A percentile compares a stretch with the other conserved stretches of the same genome.
Conservation (phyloP, 2,888 invertebrate species). For the Agonopterix alstromeriana region DNA sequence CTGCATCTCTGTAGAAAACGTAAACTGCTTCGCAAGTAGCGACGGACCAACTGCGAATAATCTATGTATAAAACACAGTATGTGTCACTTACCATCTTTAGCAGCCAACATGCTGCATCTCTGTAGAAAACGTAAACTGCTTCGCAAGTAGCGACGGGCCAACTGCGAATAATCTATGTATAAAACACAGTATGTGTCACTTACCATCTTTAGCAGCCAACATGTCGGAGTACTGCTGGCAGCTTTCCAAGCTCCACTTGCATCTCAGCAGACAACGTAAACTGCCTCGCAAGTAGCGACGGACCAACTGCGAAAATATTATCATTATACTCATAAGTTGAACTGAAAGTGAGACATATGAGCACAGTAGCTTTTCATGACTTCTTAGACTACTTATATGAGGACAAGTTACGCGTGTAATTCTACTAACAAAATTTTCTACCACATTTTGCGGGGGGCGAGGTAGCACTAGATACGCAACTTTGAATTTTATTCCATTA, state of each 20-base stretch:
- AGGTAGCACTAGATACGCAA: too few species aligned
- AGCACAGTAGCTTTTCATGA: too few species aligned
- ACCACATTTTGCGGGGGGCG: too few species aligned
- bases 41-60: too few species aligned
- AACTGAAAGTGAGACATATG: too few species aligned
- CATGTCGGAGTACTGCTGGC: constrained; percentile 38
- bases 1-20: too few species aligned
- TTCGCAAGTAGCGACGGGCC: constrained; percentile 84
- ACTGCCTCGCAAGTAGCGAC: constrained; percentile 84
- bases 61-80: too few species aligned
- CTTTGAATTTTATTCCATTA: too few species aligned
- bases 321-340: not conserved
- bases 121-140: constrained; percentile 77
- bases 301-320: constrained; percentile 73
- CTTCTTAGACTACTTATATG: too few species aligned
- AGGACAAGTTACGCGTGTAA: too few species aligned
- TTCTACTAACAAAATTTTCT: too few species aligned
- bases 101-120: constrained; percentile 36
- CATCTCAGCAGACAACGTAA: constrained; percentile 70
- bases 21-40: too few species aligned
- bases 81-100: constrained; percentile 34
- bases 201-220: constrained; percentile 41
- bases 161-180: constrained; percentile 61
- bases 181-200: not conserved
- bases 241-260: constrained; percentile 38